These are phyloP conservation scores for Aulostomus chinensis DNA, from an alignment of 2,797 vertebrate species.

Conservation along the genomic window DNA sequence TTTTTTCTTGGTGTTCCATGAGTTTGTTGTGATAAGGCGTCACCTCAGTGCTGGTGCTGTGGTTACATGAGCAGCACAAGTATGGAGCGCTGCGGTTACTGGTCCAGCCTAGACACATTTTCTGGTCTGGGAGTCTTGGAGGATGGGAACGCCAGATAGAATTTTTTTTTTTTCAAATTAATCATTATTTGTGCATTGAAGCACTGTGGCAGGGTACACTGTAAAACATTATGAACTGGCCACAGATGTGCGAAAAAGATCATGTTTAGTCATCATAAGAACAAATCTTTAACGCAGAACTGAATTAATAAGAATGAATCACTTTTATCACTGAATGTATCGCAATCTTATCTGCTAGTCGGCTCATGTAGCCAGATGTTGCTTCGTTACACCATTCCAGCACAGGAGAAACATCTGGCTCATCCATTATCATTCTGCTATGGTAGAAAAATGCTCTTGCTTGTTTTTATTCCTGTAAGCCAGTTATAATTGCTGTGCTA, in stretches of 20 bases:
- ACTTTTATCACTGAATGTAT: background rate
- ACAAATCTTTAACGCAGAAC: background rate
- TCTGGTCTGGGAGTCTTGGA: constrained; percentile 44
- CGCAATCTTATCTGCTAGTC: background rate
- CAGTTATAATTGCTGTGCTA: too few species aligned
- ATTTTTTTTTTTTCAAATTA: constrained; percentile 26
- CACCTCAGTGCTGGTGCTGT: constrained; percentile 30
- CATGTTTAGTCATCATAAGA: background rate
- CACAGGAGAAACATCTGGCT: too few species aligned
- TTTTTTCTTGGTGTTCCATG: constrained; percentile 1
- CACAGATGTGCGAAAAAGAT: too few species aligned
- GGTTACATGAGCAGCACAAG: constrained; percentile 35
- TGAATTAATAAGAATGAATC: background rate
- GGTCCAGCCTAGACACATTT: constrained; percentile 50
- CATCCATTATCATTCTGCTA: too few species aligned
- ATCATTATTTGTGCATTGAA: constrained; percentile 38
- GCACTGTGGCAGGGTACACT: constrained; percentile 7
- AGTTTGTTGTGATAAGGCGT: constrained; percentile 33
- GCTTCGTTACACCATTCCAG: too few species aligned
- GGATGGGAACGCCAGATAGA: constrained; percentile 1
- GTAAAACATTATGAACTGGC: constrained; percentile 33
- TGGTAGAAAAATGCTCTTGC: too few species aligned
- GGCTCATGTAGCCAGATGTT: too few species aligned
- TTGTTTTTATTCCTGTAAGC: too few species aligned
- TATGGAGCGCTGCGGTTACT: constrained; percentile 48